Base-by-base conservation (phyloP, 2,113 vertebrate species). In the Clarias magur region DNA sequence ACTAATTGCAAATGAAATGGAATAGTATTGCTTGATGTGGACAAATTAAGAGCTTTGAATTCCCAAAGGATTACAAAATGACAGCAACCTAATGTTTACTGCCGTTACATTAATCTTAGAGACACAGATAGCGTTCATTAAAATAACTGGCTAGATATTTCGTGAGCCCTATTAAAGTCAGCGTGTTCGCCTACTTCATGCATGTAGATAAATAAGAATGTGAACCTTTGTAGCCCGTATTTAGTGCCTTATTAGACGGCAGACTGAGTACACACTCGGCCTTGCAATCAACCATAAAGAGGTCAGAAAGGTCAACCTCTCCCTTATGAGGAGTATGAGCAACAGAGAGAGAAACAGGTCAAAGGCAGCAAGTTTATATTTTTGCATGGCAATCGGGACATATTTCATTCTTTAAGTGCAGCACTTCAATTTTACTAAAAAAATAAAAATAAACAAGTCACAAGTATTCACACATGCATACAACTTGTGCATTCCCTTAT, bases 71-170 rank as follows among this genome's bases (percentile, higher is more conserved):
- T 92, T 93, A 93, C 89, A 88, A 79, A 48, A 83, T 92, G 92
- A 93, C 91, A 91, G 88, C 91, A 91, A 88, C 92, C 91, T 92
- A 42, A 60, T 91, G 83, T 91, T 94, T 92, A 94, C 78, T 88
- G 90, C 88, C 93, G 91, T 90, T 92, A 93, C 94, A 94, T 94
- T 92, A 92, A 92, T 90, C 88, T 81, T 80, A 89, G 53, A 93
- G 86, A 72, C 91, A 88, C 87, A 94, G 93, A 92, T 89, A 93
- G 78, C 2, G 23, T 89, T 94, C 90, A 94, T 91, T 94, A 93
- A 94, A 96, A 94, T 85, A 84, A 94, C 91, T 93, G 91, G 79
- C 85, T 87, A 30, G 92, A 93, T 92, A 92, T 93, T 94, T 93
- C 94, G 94, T 94, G 92, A 93, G 93, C 89, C 89, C 92, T 92